Percentiles rank a stretch among this genome's conserved stretches.
These are phyloP conservation scores for Coendou prehensilis DNA, from an alignment of 2,797 vertebrate genomes.

Conservation along the genomic window DNA sequence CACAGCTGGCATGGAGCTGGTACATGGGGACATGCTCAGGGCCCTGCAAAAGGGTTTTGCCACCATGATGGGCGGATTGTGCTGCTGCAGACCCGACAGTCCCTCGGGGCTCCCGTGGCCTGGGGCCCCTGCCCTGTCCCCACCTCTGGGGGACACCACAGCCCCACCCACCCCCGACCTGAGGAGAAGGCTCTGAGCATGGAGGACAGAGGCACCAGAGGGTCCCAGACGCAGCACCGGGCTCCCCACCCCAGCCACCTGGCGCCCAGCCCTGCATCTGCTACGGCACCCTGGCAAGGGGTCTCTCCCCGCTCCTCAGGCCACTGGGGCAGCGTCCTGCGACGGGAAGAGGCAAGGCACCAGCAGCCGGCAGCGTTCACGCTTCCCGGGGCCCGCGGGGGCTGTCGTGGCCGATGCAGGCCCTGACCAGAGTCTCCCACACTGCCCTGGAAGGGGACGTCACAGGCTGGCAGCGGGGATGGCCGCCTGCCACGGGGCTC, in stretches of 20 bases:
- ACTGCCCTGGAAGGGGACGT: neutral
- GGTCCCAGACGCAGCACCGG: neutral
- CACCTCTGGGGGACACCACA: neutral
- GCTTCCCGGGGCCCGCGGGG: neutral
- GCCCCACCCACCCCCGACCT: no score
- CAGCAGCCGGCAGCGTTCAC: neutral
- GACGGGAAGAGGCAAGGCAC: neutral
- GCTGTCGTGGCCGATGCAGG: neutral
- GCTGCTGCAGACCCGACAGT: neutral
- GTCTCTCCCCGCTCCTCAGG: neutral
- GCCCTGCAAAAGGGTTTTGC: neutral
- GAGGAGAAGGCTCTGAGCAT: neutral
- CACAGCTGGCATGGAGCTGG: no score
- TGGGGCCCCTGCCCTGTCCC: neutral
- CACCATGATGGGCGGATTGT: neutral
- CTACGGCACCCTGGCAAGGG: neutral
- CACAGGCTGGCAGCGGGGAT: neutral
- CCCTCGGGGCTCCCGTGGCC: neutral
- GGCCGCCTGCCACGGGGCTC: neutral
- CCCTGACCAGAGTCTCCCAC: neutral
- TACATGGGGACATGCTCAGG: no score
- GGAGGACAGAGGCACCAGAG: neutral
- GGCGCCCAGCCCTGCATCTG: neutral
- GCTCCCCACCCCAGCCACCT: neutral
- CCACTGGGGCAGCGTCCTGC: neutral